phyloP scores from a whole-genome alignment of 92 coral and sea anemone genomes.

The Heteractis magnifica region DNA sequence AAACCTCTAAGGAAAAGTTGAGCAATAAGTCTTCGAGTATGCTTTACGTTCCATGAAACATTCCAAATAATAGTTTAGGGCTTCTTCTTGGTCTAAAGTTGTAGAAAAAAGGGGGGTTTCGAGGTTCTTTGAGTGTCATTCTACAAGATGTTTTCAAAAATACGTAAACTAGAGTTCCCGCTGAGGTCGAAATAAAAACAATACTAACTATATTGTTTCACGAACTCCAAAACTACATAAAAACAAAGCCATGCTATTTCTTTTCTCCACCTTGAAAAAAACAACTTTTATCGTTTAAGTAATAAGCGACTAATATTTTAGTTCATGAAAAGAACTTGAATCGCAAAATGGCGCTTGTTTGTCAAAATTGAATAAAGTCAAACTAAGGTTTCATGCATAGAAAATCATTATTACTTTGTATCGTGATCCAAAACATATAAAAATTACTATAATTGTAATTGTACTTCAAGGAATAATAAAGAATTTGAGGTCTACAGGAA shows the following conservation, averaged over 20 bases:
- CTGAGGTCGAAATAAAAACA: constrained; percentile 30
- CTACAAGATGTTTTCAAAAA: constrained; percentile 1
- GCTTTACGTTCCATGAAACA: neutral
- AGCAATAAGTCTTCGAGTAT: neutral
- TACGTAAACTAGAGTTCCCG: constrained; percentile 18
- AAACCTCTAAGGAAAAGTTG: neutral
- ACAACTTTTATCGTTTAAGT: neutral
- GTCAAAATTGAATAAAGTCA: constrained; percentile 2
- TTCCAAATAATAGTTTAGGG: neutral
- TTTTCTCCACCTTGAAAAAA: neutral
- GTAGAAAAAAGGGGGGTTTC: neutral
- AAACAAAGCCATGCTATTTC: constrained; percentile 28
- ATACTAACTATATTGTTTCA: constrained; percentile 23
- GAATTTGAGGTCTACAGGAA: neutral
- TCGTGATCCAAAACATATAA: constrained; percentile 1
- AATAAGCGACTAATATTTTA: neutral
- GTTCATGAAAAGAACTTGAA: neutral
- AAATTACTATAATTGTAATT: constrained; percentile 2
- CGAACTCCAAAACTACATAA: constrained; percentile 25
- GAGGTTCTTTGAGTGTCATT: neutral
- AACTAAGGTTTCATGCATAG: neutral
- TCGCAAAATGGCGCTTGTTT: constrained; percentile 10
- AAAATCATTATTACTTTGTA: neutral
- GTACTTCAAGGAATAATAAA: neutral
- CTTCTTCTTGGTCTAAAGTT: neutral